phyloP scores from a whole-genome alignment of 2,797 vertebrate genomes.

The Alca torda region DNA sequence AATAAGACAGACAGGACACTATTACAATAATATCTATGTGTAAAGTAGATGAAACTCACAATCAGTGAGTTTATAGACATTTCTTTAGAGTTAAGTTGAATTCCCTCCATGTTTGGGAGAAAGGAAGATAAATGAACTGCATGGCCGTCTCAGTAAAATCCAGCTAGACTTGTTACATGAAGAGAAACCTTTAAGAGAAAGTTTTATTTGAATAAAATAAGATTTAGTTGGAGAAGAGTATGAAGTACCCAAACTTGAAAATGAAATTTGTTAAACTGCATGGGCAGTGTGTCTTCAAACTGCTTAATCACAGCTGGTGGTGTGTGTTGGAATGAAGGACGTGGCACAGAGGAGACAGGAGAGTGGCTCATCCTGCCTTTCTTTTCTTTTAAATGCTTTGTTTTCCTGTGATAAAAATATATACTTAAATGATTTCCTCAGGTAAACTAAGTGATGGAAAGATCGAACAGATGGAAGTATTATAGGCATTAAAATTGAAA shows the following conservation, averaged over 20 bases:
- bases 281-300: background rate
- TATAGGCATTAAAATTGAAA: background rate
- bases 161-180: background rate
- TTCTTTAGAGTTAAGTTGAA: background rate
- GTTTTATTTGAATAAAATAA: background rate
- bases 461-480: background rate
- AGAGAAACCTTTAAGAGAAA: background rate
- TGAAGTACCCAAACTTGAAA: background rate
- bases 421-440: background rate
- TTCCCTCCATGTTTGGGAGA: background rate
- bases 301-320: background rate
- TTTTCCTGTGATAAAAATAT: background rate
- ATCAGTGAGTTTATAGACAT: background rate
- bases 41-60: background rate
- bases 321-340: background rate
- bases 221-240: background rate
- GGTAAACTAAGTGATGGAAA: background rate
- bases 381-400: background rate
- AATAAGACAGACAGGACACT: background rate
- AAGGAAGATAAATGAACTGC: background rate
- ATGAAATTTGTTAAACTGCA: background rate
- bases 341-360: background rate
- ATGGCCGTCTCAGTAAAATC: background rate
- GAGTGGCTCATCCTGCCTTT: background rate
- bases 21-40: background rate